Base-by-base conservation (phyloP, 2,888 invertebrate species). In the Dorcus hopei region DNA sequence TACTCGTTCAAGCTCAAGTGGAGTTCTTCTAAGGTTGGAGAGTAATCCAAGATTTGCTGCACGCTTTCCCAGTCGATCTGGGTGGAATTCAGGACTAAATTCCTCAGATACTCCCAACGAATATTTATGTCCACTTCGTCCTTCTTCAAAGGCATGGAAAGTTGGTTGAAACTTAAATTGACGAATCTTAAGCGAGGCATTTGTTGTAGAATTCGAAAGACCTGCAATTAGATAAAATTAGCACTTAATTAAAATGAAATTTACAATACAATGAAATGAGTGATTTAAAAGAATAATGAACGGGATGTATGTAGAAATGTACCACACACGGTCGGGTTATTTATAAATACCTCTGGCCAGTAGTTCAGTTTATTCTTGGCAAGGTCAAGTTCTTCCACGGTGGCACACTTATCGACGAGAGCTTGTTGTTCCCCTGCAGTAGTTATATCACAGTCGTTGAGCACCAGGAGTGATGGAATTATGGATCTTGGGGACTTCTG, bases 1-100 rank as follows among this genome's bases (percentile, higher is more conserved):
- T 93, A 95, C 75, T 93, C 90, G 78, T 97, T 97, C 61, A 95
- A 83, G 73, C 96, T 95, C 70, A 97, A 80, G 79, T 97, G 96
- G 64, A 97, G 81, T 79, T 97, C 97, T 81, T 94, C 91, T 45
- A 97, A 82, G 74, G 87, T 87, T 57, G 89, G 90, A 62, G 92
- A 81, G 72, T 88, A 84, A 71, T 87, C 86, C 54, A 95, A 82
- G 62, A 96, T 80, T 49, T 86, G 84, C 69, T 88, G 87, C 43
- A 96, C 86, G 68, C 89, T 90, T 41, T 86, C 83, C 96, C 95
- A 96, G 61, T 91, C 87, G 26, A 95, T 85, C 65, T 88, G 85
- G 0, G 95, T 95, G 49, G 91, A 92, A 78, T 96, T 96, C 14
- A 96, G 81, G 49, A 96, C 91, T 59, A 95, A 83, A 74, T 89